Conservation (phyloP, 2,113 vertebrate genomes). For the Suncus etruscus region DNA sequence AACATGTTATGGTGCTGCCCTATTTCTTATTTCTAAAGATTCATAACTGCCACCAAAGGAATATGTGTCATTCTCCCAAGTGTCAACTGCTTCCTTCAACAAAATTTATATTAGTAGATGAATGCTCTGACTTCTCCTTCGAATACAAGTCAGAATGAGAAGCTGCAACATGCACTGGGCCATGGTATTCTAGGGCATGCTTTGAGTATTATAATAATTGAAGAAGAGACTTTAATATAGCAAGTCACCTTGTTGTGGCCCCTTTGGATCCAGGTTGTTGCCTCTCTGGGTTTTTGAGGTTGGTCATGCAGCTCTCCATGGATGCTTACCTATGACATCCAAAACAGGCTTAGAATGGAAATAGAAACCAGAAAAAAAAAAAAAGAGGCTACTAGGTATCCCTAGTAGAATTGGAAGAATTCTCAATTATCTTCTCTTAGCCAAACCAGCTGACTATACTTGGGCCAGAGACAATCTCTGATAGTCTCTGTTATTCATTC, state of each 20-base stretch:
- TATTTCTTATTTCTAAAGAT: background rate
- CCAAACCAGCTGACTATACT: background rate
- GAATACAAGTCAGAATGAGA: background rate
- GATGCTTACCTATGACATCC: background rate
- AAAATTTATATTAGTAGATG: background rate
- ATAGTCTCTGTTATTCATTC: background rate
- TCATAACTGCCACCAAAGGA: background rate
- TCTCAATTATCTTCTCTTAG: background rate
- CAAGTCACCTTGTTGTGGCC: background rate
- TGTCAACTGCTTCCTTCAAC: background rate
- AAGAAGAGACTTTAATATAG: background rate
- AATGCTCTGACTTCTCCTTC: background rate
- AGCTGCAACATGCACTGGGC: background rate
- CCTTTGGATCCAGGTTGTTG: background rate
- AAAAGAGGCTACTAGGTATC: background rate
- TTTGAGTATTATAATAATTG: background rate
- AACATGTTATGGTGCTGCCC: background rate
- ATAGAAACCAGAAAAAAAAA: slow-evolving; percentile 43
- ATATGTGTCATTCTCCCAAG: background rate
- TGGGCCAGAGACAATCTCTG: background rate
- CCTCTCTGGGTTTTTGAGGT: background rate
- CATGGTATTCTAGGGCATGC: background rate
- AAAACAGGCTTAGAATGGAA: background rate
- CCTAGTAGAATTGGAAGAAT: background rate
- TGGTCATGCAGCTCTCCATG: background rate